Conservation (phyloP, 2,888 invertebrate species). For the Caenorhabditis macrosperma region DNA sequence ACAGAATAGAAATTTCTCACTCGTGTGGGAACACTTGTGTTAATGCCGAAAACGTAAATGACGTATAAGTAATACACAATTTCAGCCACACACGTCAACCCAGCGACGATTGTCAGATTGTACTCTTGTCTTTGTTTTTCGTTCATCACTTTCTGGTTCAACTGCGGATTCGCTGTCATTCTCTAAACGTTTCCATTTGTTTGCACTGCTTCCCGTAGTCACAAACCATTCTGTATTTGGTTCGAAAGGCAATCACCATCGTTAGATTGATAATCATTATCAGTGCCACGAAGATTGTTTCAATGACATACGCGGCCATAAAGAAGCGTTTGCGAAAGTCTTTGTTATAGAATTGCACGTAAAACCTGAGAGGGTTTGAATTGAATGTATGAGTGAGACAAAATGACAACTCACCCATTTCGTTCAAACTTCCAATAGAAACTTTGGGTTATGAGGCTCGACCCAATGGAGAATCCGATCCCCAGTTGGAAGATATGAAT, state of each 20-base stretch:
- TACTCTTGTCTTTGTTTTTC: slow-evolving; percentile 68
- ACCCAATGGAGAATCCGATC: slow-evolving; percentile 49
- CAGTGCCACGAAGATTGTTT: slow-evolving; percentile 53
- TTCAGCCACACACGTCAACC: slow-evolving; percentile 64
- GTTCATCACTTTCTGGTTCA: slow-evolving; percentile 59
- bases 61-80: slow-evolving; percentile 63
- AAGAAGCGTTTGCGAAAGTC: slow-evolving; percentile 59
- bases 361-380: slow-evolving; percentile 60
- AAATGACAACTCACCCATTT: slow-evolving; percentile 49
- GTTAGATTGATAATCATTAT: slow-evolving; percentile 61
- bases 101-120: slow-evolving; percentile 59
- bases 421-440: slow-evolving; percentile 64
- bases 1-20: slow-evolving; percentile 9
- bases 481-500: slow-evolving; percentile 59
- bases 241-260: slow-evolving; percentile 59
- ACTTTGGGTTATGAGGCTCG: slow-evolving; percentile 44
- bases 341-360: slow-evolving; percentile 59
- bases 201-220: background rate
- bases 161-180: slow-evolving; percentile 34
- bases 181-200: slow-evolving; percentile 19
- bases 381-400: no score
- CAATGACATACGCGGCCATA: slow-evolving; percentile 59
- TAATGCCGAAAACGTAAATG: slow-evolving; percentile 63
- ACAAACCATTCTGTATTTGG: slow-evolving; percentile 59
- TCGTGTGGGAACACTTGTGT: slow-evolving; percentile 63